Conservation (phyloP, 2,888 invertebrate species). For the Ommatoiulus sabulosus region DNA sequence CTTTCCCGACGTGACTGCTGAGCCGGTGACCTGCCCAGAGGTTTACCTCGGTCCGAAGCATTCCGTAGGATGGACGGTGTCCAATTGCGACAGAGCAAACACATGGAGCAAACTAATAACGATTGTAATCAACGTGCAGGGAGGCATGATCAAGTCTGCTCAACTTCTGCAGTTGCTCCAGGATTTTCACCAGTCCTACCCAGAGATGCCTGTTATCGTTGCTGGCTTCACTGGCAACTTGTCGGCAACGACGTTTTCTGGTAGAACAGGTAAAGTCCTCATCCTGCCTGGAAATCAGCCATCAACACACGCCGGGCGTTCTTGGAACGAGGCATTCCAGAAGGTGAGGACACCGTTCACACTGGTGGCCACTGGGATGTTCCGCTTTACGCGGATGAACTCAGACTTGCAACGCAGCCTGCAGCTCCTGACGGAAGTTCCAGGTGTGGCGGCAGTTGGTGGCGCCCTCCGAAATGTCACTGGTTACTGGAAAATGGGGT, state of each 20-base stretch:
- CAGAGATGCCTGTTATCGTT: neutral
- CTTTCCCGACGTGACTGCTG: too few species aligned
- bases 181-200: slow-evolving; percentile 29
- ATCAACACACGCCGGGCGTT: too few species aligned
- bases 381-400: neutral
- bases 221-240: neutral
- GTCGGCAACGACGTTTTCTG: too few species aligned
- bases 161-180: slow-evolving; percentile 6
- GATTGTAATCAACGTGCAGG: neutral
- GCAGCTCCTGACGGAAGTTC: slow-evolving; percentile 62
- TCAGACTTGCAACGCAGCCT: slow-evolving; percentile 64
- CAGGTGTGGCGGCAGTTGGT: slow-evolving; percentile 62
- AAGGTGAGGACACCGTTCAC: slow-evolving; percentile 54
- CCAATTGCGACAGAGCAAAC: neutral
- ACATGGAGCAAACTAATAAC: neutral
- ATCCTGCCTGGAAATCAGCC: neutral
- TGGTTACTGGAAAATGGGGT: slow-evolving; percentile 64
- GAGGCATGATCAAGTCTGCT: too few species aligned
- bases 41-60: neutral
- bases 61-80: neutral
- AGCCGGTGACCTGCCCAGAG: slow-evolving; percentile 38
- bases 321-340: slow-evolving; percentile 50
- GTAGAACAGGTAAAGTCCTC: too few species aligned
- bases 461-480: slow-evolving; percentile 63
- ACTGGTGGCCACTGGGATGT: slow-evolving; percentile 44